Conservation (phyloP, 2,888 invertebrate species). For the Ophonus ardosiacus region DNA sequence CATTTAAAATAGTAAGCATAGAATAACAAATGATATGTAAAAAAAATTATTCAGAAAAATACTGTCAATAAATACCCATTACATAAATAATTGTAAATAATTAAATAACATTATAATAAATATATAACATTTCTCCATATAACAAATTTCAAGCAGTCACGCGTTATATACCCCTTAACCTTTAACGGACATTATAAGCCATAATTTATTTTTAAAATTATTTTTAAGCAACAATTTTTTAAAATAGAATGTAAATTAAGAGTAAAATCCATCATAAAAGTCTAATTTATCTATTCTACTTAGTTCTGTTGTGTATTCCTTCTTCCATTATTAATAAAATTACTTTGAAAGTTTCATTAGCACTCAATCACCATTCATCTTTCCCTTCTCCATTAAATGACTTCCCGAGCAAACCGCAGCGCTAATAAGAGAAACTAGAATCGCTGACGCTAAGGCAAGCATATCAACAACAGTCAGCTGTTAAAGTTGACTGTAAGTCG, state of each 20-base stretch:
- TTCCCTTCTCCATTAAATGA: constrained; percentile 25
- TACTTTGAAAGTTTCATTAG: constrained; percentile 17
- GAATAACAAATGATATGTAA: no score
- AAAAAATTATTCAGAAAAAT: no score
- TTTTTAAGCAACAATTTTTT: neutral
- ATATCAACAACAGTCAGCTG: constrained; percentile 40
- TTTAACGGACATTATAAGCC: no score
- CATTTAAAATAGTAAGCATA: no score
- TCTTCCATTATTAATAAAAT: constrained; percentile 1
- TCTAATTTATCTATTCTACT: neutral
- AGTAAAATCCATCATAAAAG: neutral
- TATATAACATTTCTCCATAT: no score
- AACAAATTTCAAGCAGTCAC: no score
- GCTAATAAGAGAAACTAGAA: constrained; percentile 38
- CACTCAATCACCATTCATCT: constrained; percentile 36
- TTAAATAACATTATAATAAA: no score
- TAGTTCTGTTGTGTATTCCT: neutral
- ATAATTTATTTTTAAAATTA: no score
- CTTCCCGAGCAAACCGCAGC: neutral
- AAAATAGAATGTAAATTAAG: neutral
- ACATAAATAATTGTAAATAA: no score
- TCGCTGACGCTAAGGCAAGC: constrained; percentile 4
- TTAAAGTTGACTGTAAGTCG: constrained; percentile 42
- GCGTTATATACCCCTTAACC: no score
- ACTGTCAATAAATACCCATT: no score